Evolutionary conservation across 1,140 invertebrate species (phyloP), one percentile per base, ranked within the genome.

Genomic region (Hesperophylax magnus): DNA sequence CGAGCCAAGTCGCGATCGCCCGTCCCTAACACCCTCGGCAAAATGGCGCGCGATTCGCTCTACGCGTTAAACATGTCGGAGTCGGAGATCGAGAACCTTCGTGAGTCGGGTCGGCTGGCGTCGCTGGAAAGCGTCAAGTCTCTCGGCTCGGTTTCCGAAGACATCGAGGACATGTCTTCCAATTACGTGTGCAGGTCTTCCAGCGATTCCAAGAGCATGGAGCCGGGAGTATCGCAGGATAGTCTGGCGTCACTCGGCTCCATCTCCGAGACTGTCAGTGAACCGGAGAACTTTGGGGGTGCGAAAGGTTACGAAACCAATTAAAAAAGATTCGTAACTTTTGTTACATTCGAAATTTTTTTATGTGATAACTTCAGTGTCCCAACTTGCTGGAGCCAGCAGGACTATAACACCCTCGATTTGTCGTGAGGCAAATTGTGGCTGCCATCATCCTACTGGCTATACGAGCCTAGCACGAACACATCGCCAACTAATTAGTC

Each of bases 161-260:
- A 90, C 78, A 76, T 88, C 0, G 89, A 89, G 69, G 89, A 89
- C 76, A 67, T 58, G 39, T 80, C 78, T 54, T 87, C 87, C 0
- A 87, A 87, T 58, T 89, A 87, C 0, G 88, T 88, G 52, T 88
- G 87, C 54, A 87, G 87, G 0, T 88, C 87, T 4, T 90, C 88
- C 0, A 83, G 87, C 2, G 88, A 89, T 31, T 89, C 88, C 0
- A 85, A 88, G 83, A 86, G 87, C n/a, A 82, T 87, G 0, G 89
- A 88, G 56, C 78, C 89, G 7, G 83, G 89, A 20, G 86, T 86
- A 0, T 89, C 88, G 0, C 89, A 90, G 77, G 89, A 90, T 60
- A 90, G 89, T 79, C 82, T 90, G 0, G 88, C 89, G 85, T 90
- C 89, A 1, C 60, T 90, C 14, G 89, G 89, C 56, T 90, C 89